phyloP scores from a whole-genome alignment of 2,888 invertebrate genomes.

The Athrips mouffetella region DNA sequence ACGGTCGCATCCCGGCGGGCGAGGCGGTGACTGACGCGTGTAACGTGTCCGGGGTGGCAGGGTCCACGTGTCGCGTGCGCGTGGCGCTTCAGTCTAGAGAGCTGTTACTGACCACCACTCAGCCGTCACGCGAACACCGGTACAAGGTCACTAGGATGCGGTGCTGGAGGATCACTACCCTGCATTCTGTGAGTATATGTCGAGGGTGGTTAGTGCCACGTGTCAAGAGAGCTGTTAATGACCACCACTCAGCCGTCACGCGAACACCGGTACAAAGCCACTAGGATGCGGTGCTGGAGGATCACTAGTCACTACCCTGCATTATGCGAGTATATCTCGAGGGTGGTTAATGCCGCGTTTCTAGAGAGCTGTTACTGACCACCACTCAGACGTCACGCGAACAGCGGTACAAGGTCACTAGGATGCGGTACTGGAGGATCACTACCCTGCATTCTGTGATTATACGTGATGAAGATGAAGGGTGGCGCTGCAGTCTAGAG shows the following conservation, averaged over 20 bases:
- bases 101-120: conserved; percentile 84
- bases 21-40: conserved; percentile 58
- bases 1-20: conserved; percentile 86
- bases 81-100: conserved; percentile 93
- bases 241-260: too few relatives aligned
- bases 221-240: too few relatives aligned
- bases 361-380: conserved; percentile 89
- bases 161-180: conserved; percentile 96
- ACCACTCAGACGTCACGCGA: conserved; percentile 84
- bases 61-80: conserved; percentile 56
- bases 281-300: too few relatives aligned
- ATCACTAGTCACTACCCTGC: too few relatives aligned
- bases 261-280: too few relatives aligned
- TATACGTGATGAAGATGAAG: too few relatives aligned
- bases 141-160: conserved; percentile 98
- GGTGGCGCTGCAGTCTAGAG: too few relatives aligned
- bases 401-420: conserved; percentile 93
- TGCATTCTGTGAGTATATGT: conserved; percentile 84
- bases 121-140: conserved; percentile 86
- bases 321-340: too few relatives aligned
- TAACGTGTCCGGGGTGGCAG: conserved; percentile 37
- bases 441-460: conserved; percentile 88
- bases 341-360: too few relatives aligned
- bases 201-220: too few relatives aligned
- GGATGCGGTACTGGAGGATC: conserved; percentile 98